Evolutionary conservation across 1,140 invertebrate genomes (phyloP).

Genomic region (Leptinotarsa undecemlineata): DNA sequence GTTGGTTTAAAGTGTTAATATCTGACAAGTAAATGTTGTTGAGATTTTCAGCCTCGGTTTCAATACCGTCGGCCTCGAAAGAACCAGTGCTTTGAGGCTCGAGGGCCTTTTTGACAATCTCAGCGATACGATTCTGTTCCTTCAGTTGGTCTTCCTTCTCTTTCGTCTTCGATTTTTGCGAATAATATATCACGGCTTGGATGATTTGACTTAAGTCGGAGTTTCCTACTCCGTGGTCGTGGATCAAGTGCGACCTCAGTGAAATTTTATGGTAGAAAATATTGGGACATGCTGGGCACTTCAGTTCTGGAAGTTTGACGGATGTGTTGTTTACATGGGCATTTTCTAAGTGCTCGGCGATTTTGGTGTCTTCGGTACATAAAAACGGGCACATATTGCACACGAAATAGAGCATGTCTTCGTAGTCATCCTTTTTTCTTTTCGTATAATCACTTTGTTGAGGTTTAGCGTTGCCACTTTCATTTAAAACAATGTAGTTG

Average conservation of each 20-base stretch:
- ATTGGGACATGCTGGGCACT: constrained; percentile 58
- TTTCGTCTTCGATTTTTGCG: constrained; percentile 43
- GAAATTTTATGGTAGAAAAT: constrained; percentile 56
- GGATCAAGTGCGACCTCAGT: constrained; percentile 56
- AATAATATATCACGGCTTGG: constrained; percentile 44
- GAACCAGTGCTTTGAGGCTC: neutral
- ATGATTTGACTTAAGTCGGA: constrained; percentile 50
- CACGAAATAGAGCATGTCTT: constrained; percentile 49
- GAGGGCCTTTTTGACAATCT: neutral
- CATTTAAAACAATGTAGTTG: constrained; percentile 45
- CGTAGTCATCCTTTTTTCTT: constrained; percentile 40
- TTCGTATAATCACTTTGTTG: constrained; percentile 22
- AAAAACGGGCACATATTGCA: constrained; percentile 52
- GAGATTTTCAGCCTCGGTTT: neutral
- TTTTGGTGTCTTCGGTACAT: constrained; percentile 49
- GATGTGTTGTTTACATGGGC: constrained; percentile 47
- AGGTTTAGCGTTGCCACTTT: constrained; percentile 28
- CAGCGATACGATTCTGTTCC: constrained; percentile 4
- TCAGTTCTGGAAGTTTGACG: constrained; percentile 43
- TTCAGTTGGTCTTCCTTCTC: constrained; percentile 18
- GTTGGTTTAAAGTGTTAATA: constrained; percentile 39
- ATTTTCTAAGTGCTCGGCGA: constrained; percentile 49
- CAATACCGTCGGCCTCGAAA: neutral
- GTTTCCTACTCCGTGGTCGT: constrained; percentile 56
- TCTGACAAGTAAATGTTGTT: neutral